Evolutionary conservation across 1,140 invertebrate species (phyloP).

Genomic region (Aphelenchoides avenae): DNA sequence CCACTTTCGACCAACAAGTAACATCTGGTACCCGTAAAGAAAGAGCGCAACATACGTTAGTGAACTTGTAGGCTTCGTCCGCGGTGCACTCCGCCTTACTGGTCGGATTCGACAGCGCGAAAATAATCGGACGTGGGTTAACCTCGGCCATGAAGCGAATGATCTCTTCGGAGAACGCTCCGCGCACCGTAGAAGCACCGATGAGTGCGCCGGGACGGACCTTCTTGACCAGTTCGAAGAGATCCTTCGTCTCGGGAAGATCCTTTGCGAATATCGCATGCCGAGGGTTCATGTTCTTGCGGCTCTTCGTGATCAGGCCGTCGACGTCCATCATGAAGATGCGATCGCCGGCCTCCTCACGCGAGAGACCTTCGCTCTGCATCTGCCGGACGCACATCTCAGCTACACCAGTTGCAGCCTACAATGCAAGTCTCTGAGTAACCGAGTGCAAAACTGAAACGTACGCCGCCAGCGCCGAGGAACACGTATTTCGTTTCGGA

Average conservation of each 20-base stretch:
- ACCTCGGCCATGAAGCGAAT: slow-evolving; percentile 77
- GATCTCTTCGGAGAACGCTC: slow-evolving; percentile 80
- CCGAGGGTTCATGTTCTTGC: slow-evolving; percentile 59
- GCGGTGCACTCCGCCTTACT: slow-evolving; percentile 92
- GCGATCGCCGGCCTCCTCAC: slow-evolving; percentile 65
- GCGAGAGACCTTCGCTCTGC: slow-evolving; percentile 58
- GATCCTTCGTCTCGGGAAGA: slow-evolving; percentile 70
- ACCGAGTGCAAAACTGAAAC: no score
- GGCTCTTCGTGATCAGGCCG: slow-evolving; percentile 59
- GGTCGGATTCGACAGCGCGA: slow-evolving; percentile 91
- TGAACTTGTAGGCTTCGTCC: slow-evolving; percentile 78
- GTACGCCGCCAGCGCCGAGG: slow-evolving; percentile 75
- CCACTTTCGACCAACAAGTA: no score
- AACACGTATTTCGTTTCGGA: slow-evolving; percentile 80
- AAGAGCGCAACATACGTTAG: slow-evolving; percentile 68
- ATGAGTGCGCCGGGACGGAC: slow-evolving; percentile 79
- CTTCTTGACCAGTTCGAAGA: slow-evolving; percentile 73
- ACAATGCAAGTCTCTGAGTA: no score
- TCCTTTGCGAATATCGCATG: slow-evolving; percentile 82
- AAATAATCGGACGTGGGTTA: slow-evolving; percentile 81
- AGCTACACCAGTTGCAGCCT: slow-evolving; percentile 58
- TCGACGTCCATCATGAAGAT: slow-evolving; percentile 70
- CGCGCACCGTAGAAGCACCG: slow-evolving; percentile 73
- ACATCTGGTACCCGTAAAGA: slow-evolving; percentile 8
- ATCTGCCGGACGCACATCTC: slow-evolving; percentile 76